Evolutionary conservation across 1,140 invertebrate species (phyloP).

Genomic region (Heliothis virescens): DNA sequence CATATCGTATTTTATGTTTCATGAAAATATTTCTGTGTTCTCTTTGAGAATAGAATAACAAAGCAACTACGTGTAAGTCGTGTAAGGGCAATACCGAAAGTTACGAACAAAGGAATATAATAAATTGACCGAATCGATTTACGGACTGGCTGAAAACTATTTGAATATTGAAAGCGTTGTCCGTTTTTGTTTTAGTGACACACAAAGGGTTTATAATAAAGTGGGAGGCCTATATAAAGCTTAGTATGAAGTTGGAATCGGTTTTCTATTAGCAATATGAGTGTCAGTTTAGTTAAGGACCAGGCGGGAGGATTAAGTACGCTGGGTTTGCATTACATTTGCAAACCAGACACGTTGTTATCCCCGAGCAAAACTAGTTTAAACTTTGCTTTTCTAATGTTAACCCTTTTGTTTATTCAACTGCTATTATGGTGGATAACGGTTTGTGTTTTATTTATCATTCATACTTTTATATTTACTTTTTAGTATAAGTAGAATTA

Average conservation of each 20-base stretch:
- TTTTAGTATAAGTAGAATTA: too few species aligned
- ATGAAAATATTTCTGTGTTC: slow-evolving; percentile 9
- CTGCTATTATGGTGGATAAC: too few species aligned
- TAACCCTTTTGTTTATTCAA: background rate
- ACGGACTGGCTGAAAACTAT: slow-evolving; percentile 24
- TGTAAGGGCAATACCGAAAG: slow-evolving; percentile 5
- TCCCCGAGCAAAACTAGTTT: background rate
- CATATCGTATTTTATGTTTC: slow-evolving; percentile 17
- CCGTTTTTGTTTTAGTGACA: background rate
- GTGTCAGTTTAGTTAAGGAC: slow-evolving; percentile 8
- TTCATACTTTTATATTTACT: too few species aligned
- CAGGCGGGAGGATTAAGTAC: background rate
- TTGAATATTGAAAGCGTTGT: slow-evolving; percentile 24
- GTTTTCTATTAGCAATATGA: slow-evolving; percentile 18
- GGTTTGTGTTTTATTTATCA: too few species aligned
- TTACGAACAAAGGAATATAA: slow-evolving; percentile 35
- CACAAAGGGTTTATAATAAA: slow-evolving; percentile 3
- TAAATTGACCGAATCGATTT: slow-evolving; percentile 37
- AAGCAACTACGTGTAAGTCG: background rate
- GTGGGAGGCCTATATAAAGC: background rate
- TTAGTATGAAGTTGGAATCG: background rate
- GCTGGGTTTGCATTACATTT: background rate
- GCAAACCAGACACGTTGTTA: slow-evolving; percentile 8
- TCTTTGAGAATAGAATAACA: slow-evolving; percentile 2
- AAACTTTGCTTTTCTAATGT: background rate